Base-by-base conservation (phyloP, 2,888 invertebrate genomes). In the Lypha dubia region DNA sequence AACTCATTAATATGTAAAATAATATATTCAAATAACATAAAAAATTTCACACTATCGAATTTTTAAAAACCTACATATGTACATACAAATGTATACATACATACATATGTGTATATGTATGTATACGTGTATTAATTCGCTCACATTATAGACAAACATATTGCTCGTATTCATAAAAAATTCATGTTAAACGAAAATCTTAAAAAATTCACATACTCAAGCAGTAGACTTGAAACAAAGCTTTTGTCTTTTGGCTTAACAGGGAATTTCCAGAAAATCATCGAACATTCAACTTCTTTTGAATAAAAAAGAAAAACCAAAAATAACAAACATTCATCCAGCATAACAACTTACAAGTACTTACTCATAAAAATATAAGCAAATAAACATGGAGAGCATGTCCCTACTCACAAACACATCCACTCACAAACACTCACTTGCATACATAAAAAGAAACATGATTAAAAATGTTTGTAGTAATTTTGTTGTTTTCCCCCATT, bases 211-310 rank as follows among this genome's bases (percentile, higher is more conserved):
- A 49, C 53, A 65, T 0, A 60, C 1, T 41, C 24, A 67, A 24
- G 13, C 8, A 9, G 20, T n/a, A 32, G 8, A 73, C 60, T 51
- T 53, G 44, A 68, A 38, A 22, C 60, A 22, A 0, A 67, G 56
- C 46, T 63, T 68, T 79, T 49, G 24, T 70, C 24, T n/a, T 53
- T 17, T 24, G n/a, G 0, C 38, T 46, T 44, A 44, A 60, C 51
- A 41, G 51, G 83, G 75, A 75, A 79, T 80, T 80, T 84, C 70
- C 60, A 75, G 65, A 28, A 80, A 79, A 84, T 75, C 75, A 67
- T 71, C 65, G 70, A 79, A 83, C 79, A 79, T 75, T 83, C 74
- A 83, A 75, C 58, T 51, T 35, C 17, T 53, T 62, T 62, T 68
- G 13, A 63, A 32, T 32, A 17, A 4, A 74, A n/a, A 20, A 13